These are phyloP conservation scores for Gymnarchus niloticus DNA, from an alignment of 2,113 vertebrate genomes.

Conservation along the genomic window DNA sequence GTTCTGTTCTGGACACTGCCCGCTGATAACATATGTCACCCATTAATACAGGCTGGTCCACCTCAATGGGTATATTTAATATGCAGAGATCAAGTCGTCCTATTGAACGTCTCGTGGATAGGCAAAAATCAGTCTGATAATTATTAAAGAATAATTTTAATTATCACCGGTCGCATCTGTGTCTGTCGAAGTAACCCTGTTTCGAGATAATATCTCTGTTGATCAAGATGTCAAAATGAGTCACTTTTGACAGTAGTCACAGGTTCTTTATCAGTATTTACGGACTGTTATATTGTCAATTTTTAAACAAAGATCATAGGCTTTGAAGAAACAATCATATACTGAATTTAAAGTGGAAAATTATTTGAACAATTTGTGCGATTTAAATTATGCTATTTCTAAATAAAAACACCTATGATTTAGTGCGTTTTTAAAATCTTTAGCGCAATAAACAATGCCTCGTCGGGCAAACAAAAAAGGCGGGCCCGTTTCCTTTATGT, in stretches of 20 bases:
- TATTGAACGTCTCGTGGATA: neutral
- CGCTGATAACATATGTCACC: conserved; percentile 74
- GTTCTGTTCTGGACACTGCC: conserved; percentile 56
- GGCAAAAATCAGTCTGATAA: conserved; percentile 18
- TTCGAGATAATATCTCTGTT: neutral
- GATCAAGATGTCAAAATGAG: conserved; percentile 9
- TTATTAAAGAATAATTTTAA: conserved; percentile 11
- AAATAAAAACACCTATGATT: neutral
- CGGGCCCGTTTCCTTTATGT: conserved; percentile 10
- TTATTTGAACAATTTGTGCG: neutral
- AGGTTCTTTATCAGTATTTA: neutral
- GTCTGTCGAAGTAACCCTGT: neutral
- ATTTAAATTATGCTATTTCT: neutral
- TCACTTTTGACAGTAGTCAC: neutral
- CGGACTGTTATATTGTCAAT: neutral
- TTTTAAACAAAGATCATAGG: neutral
- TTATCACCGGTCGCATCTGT: neutral
- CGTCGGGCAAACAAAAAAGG: neutral
- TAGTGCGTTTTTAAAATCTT: neutral
- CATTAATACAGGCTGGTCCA: conserved; percentile 58
- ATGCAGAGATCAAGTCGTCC: conserved; percentile 19
- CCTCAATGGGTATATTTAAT: conserved; percentile 27
- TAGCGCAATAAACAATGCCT: neutral
- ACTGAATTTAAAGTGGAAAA: neutral
- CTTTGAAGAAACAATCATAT: neutral